These are phyloP conservation scores for Cliona cf. orientalis DNA, from an alignment of 37 sponge, comb jelly and placozoan species.

Conservation along the genomic window DNA sequence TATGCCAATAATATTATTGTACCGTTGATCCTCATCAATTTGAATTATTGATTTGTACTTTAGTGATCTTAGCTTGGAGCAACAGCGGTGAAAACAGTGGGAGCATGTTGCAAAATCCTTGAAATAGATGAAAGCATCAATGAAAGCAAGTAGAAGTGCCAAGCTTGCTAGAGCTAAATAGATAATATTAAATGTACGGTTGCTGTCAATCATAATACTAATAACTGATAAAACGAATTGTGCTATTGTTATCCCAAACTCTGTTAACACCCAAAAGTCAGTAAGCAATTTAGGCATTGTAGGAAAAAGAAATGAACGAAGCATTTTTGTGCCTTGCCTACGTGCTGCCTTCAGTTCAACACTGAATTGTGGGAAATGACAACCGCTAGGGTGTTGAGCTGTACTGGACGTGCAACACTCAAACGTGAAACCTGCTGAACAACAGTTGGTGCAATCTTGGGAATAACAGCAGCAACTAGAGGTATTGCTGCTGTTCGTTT, in stretches of 20 bases:
- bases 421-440: background rate
- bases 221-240: background rate
- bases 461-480: background rate
- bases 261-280: conserved; percentile 45
- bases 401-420: background rate
- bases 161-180: background rate
- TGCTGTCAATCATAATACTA: background rate
- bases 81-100: too few species aligned
- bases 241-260: conserved; percentile 28
- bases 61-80: too few species aligned
- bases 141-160: too few species aligned
- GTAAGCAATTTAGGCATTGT: conserved; percentile 19
- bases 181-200: background rate
- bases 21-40: too few species aligned
- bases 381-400: too few species aligned
- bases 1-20: too few species aligned
- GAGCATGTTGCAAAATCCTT: too few species aligned
- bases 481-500: background rate
- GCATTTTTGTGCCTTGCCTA: conserved; percentile 23
- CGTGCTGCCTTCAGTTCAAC: conserved; percentile 11
- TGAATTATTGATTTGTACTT: too few species aligned
- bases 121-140: too few species aligned
- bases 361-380: background rate
- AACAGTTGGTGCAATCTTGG: background rate
- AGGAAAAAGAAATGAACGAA: conserved; percentile 24